Evolutionary conservation across 2,797 vertebrate genomes (phyloP).

Genomic region (Lagodon rhomboides): DNA sequence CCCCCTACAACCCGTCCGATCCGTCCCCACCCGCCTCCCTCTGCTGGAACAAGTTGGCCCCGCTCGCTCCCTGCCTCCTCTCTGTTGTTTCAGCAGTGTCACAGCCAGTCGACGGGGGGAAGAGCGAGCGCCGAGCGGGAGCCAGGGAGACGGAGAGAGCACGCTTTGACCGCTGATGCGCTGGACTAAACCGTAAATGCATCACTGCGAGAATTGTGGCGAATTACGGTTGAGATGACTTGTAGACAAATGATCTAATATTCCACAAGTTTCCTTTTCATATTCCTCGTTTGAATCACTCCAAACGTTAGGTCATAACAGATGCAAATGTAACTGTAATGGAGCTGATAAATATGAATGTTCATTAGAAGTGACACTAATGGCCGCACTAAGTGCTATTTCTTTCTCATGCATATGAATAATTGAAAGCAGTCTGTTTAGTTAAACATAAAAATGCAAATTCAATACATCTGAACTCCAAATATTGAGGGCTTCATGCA

Average conservation of each 20-base stretch:
- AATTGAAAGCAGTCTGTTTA: not conserved
- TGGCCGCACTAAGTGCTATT: not conserved
- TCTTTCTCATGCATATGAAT: not conserved
- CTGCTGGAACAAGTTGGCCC: slow-evolving; percentile 58
- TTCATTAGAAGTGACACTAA: not conserved
- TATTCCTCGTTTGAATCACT: not conserved
- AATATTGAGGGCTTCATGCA: not conserved
- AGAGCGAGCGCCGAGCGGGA: slow-evolving; percentile 16
- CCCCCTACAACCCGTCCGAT: slow-evolving; percentile 19
- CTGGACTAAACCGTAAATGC: slow-evolving; percentile 20
- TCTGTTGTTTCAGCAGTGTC: slow-evolving; percentile 61
- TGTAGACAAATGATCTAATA: not conserved
- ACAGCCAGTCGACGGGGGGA: slow-evolving; percentile 27
- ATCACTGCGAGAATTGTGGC: slow-evolving; percentile 2
- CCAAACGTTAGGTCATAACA: not conserved
- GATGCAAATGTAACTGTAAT: not conserved
- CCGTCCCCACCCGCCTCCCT: slow-evolving; percentile 24
- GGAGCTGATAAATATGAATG: not conserved
- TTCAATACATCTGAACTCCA: not conserved
- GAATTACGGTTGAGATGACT: not conserved
- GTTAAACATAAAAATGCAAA: not conserved
- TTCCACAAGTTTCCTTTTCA: not conserved
- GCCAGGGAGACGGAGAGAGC: slow-evolving; percentile 20
- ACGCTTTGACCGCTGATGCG: slow-evolving; percentile 20
- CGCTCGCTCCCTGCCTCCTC: slow-evolving; percentile 26